Percentiles rank a stretch among this genome's conserved stretches.
Evolutionary conservation across 2,113 vertebrate species (phyloP).

Genomic region (Microtus pennsylvanicus): DNA sequence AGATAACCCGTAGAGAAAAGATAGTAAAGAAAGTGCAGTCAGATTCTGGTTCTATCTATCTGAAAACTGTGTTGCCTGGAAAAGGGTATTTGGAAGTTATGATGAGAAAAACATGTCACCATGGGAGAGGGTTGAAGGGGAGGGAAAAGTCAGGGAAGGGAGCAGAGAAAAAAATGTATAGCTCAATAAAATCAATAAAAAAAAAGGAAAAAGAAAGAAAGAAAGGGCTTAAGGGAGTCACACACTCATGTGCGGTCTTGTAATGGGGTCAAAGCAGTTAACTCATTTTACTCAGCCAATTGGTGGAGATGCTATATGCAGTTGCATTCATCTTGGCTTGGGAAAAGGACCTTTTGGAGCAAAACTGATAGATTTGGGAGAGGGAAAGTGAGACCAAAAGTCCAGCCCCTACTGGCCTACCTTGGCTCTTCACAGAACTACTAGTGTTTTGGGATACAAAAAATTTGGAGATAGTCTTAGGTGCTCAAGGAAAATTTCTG

Average conservation of each 20-base stretch:
- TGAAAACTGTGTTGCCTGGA: neutral
- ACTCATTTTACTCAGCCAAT: neutral
- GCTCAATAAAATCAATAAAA: too few relatives aligned
- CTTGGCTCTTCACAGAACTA: neutral
- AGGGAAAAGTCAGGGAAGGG: too few relatives aligned
- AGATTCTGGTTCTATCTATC: neutral
- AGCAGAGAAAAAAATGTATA: too few relatives aligned
- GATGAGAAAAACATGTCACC: neutral
- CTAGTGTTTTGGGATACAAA: neutral
- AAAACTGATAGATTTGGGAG: neutral
- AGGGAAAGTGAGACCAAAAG: neutral
- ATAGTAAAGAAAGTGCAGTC: neutral
- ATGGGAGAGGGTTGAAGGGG: too few relatives aligned
- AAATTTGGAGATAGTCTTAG: conserved; percentile 2
- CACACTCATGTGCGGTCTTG: neutral
- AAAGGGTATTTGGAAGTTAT: neutral
- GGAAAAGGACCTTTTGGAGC: neutral
- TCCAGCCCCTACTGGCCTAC: fast-evolving
- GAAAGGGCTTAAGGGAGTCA: neutral
- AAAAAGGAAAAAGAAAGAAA: neutral
- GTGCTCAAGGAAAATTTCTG: neutral
- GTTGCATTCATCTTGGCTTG: conserved; percentile 1
- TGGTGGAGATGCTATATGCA: neutral
- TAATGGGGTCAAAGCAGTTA: neutral
- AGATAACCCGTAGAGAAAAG: neutral